These are phyloP conservation scores for Clarias fuscus DNA, from an alignment of 2,797 vertebrate species.

Conservation along the genomic window DNA sequence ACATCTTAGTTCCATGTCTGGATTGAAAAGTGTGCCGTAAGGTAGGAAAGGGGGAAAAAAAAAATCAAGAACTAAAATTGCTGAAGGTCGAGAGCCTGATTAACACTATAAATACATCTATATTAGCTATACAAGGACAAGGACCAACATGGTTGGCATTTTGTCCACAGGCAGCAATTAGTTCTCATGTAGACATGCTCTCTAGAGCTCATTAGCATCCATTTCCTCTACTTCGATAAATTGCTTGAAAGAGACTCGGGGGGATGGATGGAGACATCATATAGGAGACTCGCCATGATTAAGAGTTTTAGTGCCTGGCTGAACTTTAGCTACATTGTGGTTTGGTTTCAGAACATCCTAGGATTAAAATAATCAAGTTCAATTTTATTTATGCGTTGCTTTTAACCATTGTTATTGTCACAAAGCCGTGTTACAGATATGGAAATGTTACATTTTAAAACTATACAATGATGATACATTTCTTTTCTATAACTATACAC, in stretches of 20 bases:
- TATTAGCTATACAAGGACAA: neutral
- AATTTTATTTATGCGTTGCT: neutral
- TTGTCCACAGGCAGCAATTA: slow-evolving; percentile 47
- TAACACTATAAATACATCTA: neutral
- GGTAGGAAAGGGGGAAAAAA: neutral
- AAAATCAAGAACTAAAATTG: neutral
- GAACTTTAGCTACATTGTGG: neutral
- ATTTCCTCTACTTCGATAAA: slow-evolving; percentile 59
- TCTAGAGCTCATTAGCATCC: slow-evolving; percentile 59
- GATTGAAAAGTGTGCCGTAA: neutral
- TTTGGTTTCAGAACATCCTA: neutral
- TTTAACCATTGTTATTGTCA: neutral
- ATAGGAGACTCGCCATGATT: slow-evolving; percentile 3
- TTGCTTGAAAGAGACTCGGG: slow-evolving; percentile 51
- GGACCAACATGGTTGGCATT: slow-evolving; percentile 15
- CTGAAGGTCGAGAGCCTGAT: neutral
- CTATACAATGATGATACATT: neutral
- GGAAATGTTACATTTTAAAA: too few species aligned
- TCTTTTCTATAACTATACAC: neutral
- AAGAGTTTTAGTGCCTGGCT: slow-evolving; percentile 12
- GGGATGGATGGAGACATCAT: slow-evolving; percentile 37
- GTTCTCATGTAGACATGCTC: slow-evolving; percentile 45
- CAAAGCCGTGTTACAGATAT: neutral
- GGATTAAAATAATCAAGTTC: neutral
- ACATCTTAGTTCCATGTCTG: neutral